Evolutionary conservation across 2,113 vertebrate genomes (phyloP).

Genomic region (Sander lucioperca): DNA sequence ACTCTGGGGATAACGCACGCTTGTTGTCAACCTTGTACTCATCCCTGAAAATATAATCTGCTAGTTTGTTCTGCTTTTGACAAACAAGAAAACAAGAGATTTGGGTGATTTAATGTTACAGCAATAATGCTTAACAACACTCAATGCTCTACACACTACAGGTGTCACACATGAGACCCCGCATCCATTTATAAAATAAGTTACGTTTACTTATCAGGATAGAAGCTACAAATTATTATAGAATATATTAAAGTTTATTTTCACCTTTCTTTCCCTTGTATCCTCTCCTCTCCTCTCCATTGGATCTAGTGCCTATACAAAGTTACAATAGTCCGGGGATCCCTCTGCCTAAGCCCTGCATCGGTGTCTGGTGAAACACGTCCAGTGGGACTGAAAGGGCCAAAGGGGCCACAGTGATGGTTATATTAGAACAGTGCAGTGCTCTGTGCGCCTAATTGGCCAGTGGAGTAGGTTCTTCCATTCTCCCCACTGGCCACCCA

Average conservation of each 20-base stretch:
- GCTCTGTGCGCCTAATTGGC: conserved; percentile 80
- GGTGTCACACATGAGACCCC: not conserved
- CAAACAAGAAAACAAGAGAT: conserved; percentile 34
- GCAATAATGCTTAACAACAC: conserved; percentile 9
- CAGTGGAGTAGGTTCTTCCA: conserved; percentile 75
- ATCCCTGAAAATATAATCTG: conserved; percentile 39
- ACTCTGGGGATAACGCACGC: not conserved
- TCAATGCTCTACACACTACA: no score
- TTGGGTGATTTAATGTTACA: conserved; percentile 24
- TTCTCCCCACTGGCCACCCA: conserved; percentile 75
- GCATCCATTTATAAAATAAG: not conserved
- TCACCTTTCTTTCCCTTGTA: not conserved
- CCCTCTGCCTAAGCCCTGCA: conserved; percentile 45
- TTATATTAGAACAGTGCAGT: conserved; percentile 78
- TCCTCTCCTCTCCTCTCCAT: conserved; percentile 4
- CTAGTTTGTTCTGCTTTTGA: conserved; percentile 31
- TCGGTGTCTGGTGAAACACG: conserved; percentile 56
- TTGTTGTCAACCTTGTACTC: conserved; percentile 30
- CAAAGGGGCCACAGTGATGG: conserved; percentile 73
- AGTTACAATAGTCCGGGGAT: conserved; percentile 58
- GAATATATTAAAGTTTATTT: not conserved
- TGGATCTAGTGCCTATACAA: conserved; percentile 22
- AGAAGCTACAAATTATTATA: not conserved
- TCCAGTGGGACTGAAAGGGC: conserved; percentile 68
- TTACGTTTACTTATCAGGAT: not conserved